phyloP scores from a whole-genome alignment of 2,113 vertebrate genomes.

The Platichthys stellatus region DNA sequence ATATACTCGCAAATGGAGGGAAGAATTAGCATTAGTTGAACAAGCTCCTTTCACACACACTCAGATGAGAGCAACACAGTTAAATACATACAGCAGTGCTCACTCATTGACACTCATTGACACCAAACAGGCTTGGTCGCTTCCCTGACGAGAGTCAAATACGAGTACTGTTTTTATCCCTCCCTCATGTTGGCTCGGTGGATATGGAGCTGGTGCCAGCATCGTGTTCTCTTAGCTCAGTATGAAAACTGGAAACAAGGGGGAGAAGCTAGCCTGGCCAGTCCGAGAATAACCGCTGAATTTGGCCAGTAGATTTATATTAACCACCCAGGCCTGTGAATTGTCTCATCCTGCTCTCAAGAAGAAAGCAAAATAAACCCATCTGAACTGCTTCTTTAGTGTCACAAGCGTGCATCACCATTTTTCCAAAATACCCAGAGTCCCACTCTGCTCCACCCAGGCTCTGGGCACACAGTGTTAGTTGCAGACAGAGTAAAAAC shows the following conservation, averaged over 20 bases:
- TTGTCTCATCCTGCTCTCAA: not conserved
- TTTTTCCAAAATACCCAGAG: not conserved
- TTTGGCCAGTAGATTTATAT: not conserved
- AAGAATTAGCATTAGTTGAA: not conserved
- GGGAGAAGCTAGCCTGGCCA: not conserved
- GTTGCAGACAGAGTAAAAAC: constrained; percentile 3
- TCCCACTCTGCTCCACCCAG: not conserved
- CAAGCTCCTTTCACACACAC: not conserved
- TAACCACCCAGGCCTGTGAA: not conserved
- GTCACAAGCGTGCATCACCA: not conserved
- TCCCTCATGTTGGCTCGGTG: no score
- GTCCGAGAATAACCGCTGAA: not conserved
- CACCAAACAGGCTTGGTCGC: no score
- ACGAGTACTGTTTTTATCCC: not conserved
- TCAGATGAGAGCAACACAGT: not conserved
- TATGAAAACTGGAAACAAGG: no score
- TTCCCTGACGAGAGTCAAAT: not conserved
- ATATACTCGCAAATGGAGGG: not conserved
- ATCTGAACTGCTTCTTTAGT: not conserved
- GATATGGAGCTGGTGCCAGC: not conserved
- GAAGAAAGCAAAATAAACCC: not conserved
- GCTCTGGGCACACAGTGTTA: not conserved
- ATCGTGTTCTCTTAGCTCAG: not conserved
- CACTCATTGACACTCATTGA: not conserved
- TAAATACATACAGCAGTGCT: not conserved